Evolutionary conservation across 2,797 vertebrate species (phyloP).

Genomic region (Periophthalmus magnuspinnatus): DNA sequence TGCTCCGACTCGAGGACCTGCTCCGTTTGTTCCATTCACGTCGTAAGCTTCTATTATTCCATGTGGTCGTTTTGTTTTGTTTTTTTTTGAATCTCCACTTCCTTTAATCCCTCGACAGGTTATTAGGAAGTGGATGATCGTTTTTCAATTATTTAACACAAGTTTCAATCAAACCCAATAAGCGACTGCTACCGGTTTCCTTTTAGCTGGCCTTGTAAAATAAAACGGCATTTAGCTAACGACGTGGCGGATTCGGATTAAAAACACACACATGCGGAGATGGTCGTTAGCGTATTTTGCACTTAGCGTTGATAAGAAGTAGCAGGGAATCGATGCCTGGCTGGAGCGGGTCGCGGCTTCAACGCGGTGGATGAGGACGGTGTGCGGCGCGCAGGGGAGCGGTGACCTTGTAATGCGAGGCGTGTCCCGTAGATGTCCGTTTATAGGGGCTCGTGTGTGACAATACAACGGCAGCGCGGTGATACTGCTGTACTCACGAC

Average conservation of each 20-base stretch:
- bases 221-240: slow-evolving; percentile 41
- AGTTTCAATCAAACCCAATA: slow-evolving; percentile 46
- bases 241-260: slow-evolving; percentile 30
- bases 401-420: slow-evolving; percentile 9
- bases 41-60: slow-evolving; percentile 46
- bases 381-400: background rate
- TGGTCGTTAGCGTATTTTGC: slow-evolving; percentile 40
- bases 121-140: slow-evolving; percentile 45
- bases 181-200: slow-evolving; percentile 33
- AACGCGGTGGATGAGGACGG: slow-evolving; percentile 22
- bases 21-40: slow-evolving; percentile 47
- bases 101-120: slow-evolving; percentile 39
- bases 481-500: slow-evolving; percentile 17
- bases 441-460: slow-evolving; percentile 8
- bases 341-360: slow-evolving; percentile 26
- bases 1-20: slow-evolving; percentile 23
- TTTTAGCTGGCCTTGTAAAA: slow-evolving; percentile 38
- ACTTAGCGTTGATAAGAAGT: slow-evolving; percentile 34
- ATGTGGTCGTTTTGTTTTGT: slow-evolving; percentile 29
- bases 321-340: slow-evolving; percentile 39
- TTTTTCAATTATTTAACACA: slow-evolving; percentile 50
- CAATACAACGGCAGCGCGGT: slow-evolving; percentile 26
- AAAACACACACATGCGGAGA: slow-evolving; percentile 34
- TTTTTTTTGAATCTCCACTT: slow-evolving; percentile 22
- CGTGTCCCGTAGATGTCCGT: slow-evolving; percentile 4